Base-by-base conservation (phyloP, 2,113 vertebrate species). In the Lasiurus cinereus region DNA sequence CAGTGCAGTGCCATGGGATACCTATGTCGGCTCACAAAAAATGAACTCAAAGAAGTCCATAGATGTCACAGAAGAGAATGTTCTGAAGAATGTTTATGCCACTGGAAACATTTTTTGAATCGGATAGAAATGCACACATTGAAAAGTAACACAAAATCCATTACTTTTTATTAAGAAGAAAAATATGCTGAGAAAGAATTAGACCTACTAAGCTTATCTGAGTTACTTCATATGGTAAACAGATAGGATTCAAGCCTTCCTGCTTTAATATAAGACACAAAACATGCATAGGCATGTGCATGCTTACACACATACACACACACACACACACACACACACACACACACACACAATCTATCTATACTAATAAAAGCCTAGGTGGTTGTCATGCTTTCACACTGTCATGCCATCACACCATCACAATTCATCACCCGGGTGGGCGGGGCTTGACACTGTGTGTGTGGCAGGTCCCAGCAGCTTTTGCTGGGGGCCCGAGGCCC, bases 11-110 rank as follows among this genome's bases (percentile, higher is more conserved):
- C 21, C 67, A 80, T 92, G 72, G 95, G 96, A 87, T 67, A 92
- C 86, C 88, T 91, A 64, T 73, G 95, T 94, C 95, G 66, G 83
- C 1, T 0, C 94, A 83, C 52, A 93, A 83, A 83, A 94, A 86
- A 91, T 64, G 94, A 93, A 97, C 90, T 11, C 52, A 64, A 67
- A 90, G 56, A 92, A 52, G 3, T 70, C 70, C 83, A 52, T 2
- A 82, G 88, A 83, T 93, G 95, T 39, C 74, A 93, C 59, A n/a
- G 78, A 78, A 94, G 90, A 91, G 54, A 90, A 83, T 69, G 24
- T 24, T 82, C 31, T 93, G 92, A 96, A 88, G 80, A 93, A 96
- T 85, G 90, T 50, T 94, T 88, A 67, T 87, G 52, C 94, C 95
- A 97, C 89, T 73, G 73, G 74, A 54, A 59, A 94, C 78, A 56